Evolutionary conservation across 2,888 invertebrate genomes (phyloP), one percentile per base, ranked within the genome.

Genomic region (Scaptomyza parva): DNA sequence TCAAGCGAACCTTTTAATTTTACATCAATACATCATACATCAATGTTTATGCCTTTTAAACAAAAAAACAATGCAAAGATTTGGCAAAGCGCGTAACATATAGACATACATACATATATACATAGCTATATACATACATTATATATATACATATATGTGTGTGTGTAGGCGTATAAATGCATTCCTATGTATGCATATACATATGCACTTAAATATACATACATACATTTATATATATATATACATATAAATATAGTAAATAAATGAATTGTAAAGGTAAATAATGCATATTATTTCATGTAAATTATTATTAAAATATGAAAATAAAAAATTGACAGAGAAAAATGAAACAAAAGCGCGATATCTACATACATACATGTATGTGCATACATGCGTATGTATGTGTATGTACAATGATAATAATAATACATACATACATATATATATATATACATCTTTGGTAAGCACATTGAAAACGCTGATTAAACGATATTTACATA

Each of bases 401-500:
- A 28, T 28, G 28, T 28, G 28, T 9, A 28, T 28, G n/a, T 28
- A 28, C 9, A 64, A 59, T 58, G 67, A 77, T 70, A 67, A 83
- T 71, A 76, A 76, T 68, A 44, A 59, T 58, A 8, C 17, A 52
- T 45, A 55, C 58, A 40, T 17, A 40, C 22, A 37, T n/a, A 18
- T 26, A 37, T 22, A 37, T 50, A 20, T 22, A 57, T 45, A 70
- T 3, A 22, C 45, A 43, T 53, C 20, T 43, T 35, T 26, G 37
- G 18, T 14, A 37, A 54, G 51, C 44, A 68, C 43, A 78, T 47
- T 62, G 57, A 60, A 54, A 50, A 67, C 70, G 84, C 78, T 78
- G 79, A 79, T 85, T 55, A 86, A 81, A 70, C 64, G 76, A 86
- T 86, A 85, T 81, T 85, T 81, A 74, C 71, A 87, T 87, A 87